Evolutionary conservation across 2,797 vertebrate genomes (phyloP).

Genomic region (Momotus momota): DNA sequence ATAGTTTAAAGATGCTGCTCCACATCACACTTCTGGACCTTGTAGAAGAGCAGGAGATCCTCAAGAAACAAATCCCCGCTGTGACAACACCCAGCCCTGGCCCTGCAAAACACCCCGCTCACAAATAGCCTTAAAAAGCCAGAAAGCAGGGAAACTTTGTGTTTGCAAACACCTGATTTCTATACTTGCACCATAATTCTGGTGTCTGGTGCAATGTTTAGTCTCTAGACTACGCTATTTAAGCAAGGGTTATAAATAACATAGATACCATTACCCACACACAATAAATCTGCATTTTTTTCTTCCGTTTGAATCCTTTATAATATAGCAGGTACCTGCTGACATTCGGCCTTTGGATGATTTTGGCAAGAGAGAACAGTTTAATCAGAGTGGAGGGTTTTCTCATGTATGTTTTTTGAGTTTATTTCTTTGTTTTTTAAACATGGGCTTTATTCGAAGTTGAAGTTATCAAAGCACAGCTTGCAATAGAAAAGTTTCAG

Average conservation of each 20-base stretch:
- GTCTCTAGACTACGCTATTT: background rate
- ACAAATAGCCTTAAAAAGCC: background rate
- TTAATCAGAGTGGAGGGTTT: background rate
- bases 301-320: background rate
- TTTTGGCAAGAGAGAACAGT: background rate
- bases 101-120: background rate
- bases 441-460: background rate
- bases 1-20: background rate
- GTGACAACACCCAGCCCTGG: background rate
- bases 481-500: background rate
- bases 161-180: background rate
- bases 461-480: background rate
- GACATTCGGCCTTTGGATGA: background rate
- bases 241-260: conserved; percentile 8
- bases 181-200: background rate
- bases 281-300: background rate
- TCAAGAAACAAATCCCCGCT: background rate
- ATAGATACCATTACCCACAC: background rate
- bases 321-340: background rate
- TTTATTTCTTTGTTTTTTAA: background rate
- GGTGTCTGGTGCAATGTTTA: background rate
- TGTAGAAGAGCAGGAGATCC: background rate
- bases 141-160: background rate
- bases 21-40: background rate
- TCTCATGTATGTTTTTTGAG: background rate